phyloP scores from a whole-genome alignment of 2,797 vertebrate genomes.

The Diceros bicornis region DNA sequence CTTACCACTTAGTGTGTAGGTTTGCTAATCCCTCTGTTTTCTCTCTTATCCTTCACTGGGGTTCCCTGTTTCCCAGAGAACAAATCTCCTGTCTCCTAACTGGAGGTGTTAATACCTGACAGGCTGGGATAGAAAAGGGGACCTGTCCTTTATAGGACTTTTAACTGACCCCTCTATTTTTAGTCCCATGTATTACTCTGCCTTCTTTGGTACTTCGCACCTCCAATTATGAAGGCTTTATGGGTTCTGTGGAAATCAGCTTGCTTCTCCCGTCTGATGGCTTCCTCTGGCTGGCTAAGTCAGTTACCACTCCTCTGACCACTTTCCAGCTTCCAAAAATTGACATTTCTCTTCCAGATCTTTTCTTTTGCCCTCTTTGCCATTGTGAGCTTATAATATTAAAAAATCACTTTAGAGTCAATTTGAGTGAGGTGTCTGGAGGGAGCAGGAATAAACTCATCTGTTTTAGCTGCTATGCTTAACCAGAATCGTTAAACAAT shows the following conservation, averaged over 20 bases:
- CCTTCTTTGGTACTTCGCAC: neutral
- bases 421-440: neutral
- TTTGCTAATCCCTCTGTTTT: neutral
- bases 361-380: slow-evolving; percentile 17
- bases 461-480: neutral
- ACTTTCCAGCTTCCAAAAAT: neutral
- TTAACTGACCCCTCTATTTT: neutral
- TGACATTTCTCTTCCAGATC: neutral
- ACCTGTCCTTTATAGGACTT: neutral
- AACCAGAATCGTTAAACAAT: neutral
- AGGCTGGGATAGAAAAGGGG: neutral
- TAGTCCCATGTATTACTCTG: neutral
- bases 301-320: neutral
- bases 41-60: neutral
- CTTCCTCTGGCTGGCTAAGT: neutral
- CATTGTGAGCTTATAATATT: neutral
- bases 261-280: neutral
- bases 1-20: neutral
- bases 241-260: slow-evolving; percentile 27
- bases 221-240: slow-evolving; percentile 3
- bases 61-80: neutral
- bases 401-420: neutral
- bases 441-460: neutral
- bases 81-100: neutral
- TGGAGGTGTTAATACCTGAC: neutral